A percentile compares a stretch with the other conserved stretches of the same genome.
phyloP scores from a whole-genome alignment of 2,113 vertebrate species.

The Nicator chloris region DNA sequence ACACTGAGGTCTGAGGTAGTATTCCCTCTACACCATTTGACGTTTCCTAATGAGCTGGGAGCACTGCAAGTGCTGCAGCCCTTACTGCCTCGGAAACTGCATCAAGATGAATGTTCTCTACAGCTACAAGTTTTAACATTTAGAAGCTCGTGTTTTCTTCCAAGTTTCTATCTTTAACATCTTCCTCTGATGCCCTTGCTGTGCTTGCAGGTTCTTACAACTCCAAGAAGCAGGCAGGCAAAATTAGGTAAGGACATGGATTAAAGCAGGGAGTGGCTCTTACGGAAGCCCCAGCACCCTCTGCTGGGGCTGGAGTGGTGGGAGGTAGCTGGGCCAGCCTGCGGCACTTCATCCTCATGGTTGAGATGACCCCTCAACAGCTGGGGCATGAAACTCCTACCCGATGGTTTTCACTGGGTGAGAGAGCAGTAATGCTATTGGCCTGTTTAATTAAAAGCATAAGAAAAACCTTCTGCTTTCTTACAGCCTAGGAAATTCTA shows the following conservation, averaged over 20 bases:
- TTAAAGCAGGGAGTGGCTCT: neutral
- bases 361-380: neutral
- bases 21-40: neutral
- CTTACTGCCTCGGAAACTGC: neutral
- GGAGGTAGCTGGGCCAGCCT: neutral
- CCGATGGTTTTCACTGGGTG: fast-evolving
- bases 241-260: neutral
- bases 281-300: neutral
- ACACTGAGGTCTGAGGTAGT: neutral
- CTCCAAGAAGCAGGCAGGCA: fast-evolving
- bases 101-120: neutral
- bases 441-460: neutral
- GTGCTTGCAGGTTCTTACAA: neutral
- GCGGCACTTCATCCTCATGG: fast-evolving
- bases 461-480: neutral
- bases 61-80: neutral
- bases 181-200: neutral
- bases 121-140: neutral
- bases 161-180: neutral
- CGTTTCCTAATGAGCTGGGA: neutral
- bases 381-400: neutral
- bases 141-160: neutral
- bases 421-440: neutral
- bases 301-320: neutral
- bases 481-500: neutral